Conservation (phyloP, 2,113 vertebrate genomes). For the Oplegnathus fasciatus region DNA sequence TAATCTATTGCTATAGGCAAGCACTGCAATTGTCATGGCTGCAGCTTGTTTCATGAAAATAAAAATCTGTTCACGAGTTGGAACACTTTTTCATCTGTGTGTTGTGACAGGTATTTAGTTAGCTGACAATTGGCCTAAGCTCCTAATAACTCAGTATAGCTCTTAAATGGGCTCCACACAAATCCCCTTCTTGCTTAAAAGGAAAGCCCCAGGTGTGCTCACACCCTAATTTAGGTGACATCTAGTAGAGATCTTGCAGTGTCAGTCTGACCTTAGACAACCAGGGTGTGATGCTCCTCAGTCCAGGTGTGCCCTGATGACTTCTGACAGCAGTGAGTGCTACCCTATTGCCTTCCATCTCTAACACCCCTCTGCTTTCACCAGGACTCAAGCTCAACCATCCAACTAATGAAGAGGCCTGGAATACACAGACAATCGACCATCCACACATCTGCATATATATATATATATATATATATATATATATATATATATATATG, state of each 20-base stretch:
- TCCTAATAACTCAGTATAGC: neutral
- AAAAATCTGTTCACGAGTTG: neutral
- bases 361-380: conserved; percentile 6
- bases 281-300: conserved; percentile 10
- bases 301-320: conserved; percentile 9
- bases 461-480: no score
- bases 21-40: neutral
- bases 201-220: neutral
- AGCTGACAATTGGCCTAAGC: neutral
- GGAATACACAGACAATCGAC: neutral
- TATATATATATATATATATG: no score
- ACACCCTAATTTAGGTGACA: neutral
- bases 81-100: neutral
- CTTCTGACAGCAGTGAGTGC: conserved; percentile 35
- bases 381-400: neutral
- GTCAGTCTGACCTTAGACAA: conserved; percentile 6
- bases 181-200: neutral
- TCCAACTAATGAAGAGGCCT: conserved; percentile 20
- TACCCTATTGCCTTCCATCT: conserved; percentile 32
- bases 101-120: neutral
- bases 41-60: neutral
- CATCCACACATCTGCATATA: neutral
- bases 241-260: neutral
- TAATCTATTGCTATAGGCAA: neutral
- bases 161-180: neutral